Base-by-base conservation (phyloP, 53 echinoderm and acorn worm genomes). In the Temnopleurus reevesii region DNA sequence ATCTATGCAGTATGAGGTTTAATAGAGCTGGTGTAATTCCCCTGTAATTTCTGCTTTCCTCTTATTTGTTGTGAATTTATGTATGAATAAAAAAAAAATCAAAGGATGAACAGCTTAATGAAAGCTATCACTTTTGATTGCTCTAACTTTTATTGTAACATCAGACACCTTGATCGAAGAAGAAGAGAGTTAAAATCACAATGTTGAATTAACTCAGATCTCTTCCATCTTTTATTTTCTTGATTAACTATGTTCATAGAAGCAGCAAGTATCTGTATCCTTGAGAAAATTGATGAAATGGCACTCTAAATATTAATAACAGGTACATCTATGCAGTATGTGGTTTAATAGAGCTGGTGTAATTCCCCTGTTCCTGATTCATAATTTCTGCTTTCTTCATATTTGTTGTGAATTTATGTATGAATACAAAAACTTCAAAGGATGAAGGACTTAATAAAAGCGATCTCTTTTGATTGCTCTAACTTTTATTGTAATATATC, bases 231-330 rank as follows among this genome's bases (percentile, higher is more conserved):
- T n/a, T 6, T 21, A 41, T 43, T 71, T 15, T 12, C 43, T 43
- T 71, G 41, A 71, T 71, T 71, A 71, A 71, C n/a, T 38, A 7
- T 38, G 41, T 71, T 71, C 71, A 71, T 71, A 21, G 41, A 33
- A 38, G 43, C 71, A 71, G 19, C 8, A 38, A 38, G 35, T 34
- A n/a, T 41, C 15, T 0, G 2, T 38, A 38, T 23, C 13, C 36
- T 19, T 38, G 23, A n/a, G 8, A 56, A n/a, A n/a, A 43, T 5
- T 0, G 23, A 43, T 41, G 8, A 43, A 41, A n/a, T n/a, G n/a
- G n/a, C n/a, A n/a, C n/a, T n/a, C n/a, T n/a, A n/a, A n/a, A n/a
- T n/a, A n/a, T n/a, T n/a, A n/a, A n/a, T n/a, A n/a, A n/a, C n/a
- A n/a, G n/a, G n/a, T n/a, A n/a, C n/a, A n/a, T n/a, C n/a, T n/a